phyloP scores from a whole-genome alignment of 2,888 invertebrate genomes.

The Acleris literana region DNA sequence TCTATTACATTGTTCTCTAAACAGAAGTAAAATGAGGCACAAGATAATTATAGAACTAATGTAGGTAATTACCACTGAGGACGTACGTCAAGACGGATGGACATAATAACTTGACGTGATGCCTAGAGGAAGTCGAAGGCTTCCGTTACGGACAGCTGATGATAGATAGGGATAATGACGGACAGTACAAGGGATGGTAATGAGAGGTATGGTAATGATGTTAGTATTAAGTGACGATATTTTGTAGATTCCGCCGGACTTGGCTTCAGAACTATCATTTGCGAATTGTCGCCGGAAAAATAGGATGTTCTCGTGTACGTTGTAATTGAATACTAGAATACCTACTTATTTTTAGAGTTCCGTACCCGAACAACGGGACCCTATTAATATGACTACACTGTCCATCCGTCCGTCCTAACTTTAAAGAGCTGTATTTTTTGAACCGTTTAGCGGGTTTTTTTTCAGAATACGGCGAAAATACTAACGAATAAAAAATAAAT shows the following conservation, averaged over 20 bases:
- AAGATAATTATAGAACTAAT: not conserved
- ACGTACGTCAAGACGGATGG: not conserved
- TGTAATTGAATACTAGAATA: not conserved
- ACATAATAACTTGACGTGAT: not conserved
- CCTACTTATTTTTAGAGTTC: too few species aligned
- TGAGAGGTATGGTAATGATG: not conserved
- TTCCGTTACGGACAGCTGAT: conserved; percentile 1
- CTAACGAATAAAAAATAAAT: too few species aligned
- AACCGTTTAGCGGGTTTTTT: too few species aligned
- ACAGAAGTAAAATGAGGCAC: not conserved
- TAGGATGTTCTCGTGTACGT: not conserved
- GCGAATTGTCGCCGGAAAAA: not conserved
- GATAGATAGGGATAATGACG: conserved; percentile 14
- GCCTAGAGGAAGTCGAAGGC: conserved; percentile 2
- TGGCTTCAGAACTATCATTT: not conserved
- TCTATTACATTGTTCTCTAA: not conserved
- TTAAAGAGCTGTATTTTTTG: too few species aligned
- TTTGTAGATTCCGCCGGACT: conserved; percentile 1
- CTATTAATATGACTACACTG: too few species aligned
- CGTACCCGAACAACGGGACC: too few species aligned
- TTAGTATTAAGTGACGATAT: conserved; percentile 5
- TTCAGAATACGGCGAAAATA: too few species aligned
- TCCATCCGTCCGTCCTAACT: too few species aligned
- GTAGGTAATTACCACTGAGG: not conserved
- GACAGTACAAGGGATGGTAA: conserved; percentile 12